These are phyloP conservation scores for Anorthoa munda DNA, from an alignment of 2,888 invertebrate genomes.

Conservation along the genomic window DNA sequence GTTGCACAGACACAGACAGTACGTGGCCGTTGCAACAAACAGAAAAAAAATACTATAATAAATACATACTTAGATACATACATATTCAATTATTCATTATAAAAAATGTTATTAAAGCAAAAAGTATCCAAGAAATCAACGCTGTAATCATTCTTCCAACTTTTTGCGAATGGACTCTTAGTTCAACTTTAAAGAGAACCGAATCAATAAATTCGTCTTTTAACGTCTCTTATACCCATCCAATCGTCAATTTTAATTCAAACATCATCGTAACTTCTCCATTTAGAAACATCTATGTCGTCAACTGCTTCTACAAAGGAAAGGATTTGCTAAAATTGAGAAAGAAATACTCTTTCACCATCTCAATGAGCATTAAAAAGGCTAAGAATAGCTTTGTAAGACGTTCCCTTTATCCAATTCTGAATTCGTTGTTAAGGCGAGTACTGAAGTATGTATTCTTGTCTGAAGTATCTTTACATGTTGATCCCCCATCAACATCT, in stretches of 20 bases:
- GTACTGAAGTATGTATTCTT: background rate
- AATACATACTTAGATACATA: no score
- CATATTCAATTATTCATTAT: no score
- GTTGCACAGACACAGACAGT: no score
- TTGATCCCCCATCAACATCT: conserved; percentile 1
- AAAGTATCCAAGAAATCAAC: no score
- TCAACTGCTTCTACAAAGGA: background rate
- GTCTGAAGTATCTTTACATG: background rate
- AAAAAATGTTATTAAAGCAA: no score
- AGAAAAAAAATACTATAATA: no score
- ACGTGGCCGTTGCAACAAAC: no score
- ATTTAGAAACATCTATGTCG: conserved; percentile 2
- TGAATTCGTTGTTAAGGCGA: conserved; percentile 3
- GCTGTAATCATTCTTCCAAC: no score
- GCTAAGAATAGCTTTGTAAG: conserved; percentile 20
- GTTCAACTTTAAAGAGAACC: no score
- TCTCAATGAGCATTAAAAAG: conserved; percentile 17
- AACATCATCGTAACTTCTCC: background rate
- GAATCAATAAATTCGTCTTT: background rate
- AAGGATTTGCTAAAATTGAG: background rate
- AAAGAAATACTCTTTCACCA: conserved; percentile 14
- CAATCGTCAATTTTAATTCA: no score
- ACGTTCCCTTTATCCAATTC: conserved; percentile 7
- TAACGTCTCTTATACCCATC: no score
- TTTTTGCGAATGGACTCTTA: no score